Base-by-base conservation (phyloP, 2,797 vertebrate species). In the Threskiornis aethiopicus region DNA sequence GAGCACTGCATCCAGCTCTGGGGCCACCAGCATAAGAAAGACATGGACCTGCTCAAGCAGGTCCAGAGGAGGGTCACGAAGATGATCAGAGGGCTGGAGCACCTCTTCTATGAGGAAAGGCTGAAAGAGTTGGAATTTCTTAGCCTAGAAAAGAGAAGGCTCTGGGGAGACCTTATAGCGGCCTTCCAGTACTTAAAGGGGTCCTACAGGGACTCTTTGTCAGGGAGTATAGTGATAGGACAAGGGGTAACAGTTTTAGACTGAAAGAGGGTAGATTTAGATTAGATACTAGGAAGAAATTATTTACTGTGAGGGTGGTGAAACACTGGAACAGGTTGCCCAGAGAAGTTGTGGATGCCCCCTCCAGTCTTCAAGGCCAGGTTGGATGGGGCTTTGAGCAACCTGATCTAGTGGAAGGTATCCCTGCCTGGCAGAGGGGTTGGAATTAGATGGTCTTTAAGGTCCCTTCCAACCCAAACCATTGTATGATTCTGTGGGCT, bases 161-260 rank as follows among this genome's bases (percentile, higher is more conserved):
- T 62, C 1, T 0, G 0, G 28, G 19, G 55, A 66, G 46, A 89
- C 3, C 16, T 85, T 17, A 1, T 1, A 14, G 47, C 1, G 0
- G 33, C 39, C 44, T 52, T 3, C 0, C 33, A 65, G n/a, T 20
- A 3, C 20, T 10, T 19, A 3, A 44, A 16, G 21, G 26, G 9
- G 16, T 16, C 11, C 10, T 82, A 4, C 7, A 24, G 25, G 25
- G 11, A 39, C 31, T 82, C 4, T n/a, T 17, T 8, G 22, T 0
- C 5, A 26, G 9, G 49, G 39, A 1, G 2, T 16, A 41, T 6
- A n/a, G 28, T 1, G 22, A 25, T 6, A 41, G 49, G 22, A 37
- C 0, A 1, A 18, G 9, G 28, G 6, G 6, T 8, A 33, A 51
- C 2, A 5, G 41, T 19, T 84, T 69, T 4, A 13, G 35, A 22